Conservation (phyloP, 2,888 invertebrate genomes). For the Allophyes oxyacanthae region DNA sequence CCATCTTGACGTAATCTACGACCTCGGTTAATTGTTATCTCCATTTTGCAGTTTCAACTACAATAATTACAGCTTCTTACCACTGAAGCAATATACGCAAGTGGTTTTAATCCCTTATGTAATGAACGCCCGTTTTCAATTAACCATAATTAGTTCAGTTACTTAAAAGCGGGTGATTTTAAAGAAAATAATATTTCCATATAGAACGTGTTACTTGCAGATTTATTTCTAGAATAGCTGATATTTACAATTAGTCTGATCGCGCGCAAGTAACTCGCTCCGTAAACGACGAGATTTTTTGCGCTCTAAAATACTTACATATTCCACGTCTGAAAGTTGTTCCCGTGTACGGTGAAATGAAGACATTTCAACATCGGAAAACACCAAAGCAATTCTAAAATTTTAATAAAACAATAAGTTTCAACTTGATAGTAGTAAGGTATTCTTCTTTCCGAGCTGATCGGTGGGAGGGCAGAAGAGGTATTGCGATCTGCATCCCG, state of each 20-base stretch:
- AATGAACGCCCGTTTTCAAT: constrained; percentile 1
- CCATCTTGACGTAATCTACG: constrained; percentile 3
- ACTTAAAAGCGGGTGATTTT: background rate
- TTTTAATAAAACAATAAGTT: constrained; percentile 16
- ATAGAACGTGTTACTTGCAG: constrained; percentile 11
- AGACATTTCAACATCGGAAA: background rate
- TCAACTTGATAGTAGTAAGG: constrained; percentile 29
- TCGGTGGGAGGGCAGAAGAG: constrained; percentile 14
- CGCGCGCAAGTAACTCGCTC: constrained; percentile 21
- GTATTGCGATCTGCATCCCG: constrained; percentile 13
- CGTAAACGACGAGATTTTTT: constrained; percentile 17
- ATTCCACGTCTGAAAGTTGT: background rate
- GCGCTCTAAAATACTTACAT: constrained; percentile 20
- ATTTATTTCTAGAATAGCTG: constrained; percentile 21
- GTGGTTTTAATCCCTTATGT: constrained; percentile 7
- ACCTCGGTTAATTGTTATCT: background rate
- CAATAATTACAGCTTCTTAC: background rate
- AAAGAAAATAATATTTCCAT: constrained; percentile 3
- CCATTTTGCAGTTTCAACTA: background rate
- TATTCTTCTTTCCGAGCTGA: constrained; percentile 10
- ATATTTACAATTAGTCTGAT: constrained; percentile 21
- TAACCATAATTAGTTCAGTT: background rate
- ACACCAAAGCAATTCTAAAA: constrained; percentile 13
- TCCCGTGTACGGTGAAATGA: constrained; percentile 2
- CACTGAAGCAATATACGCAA: background rate